Conservation (phyloP, 2,797 vertebrate genomes). For the Balearica regulorum region DNA sequence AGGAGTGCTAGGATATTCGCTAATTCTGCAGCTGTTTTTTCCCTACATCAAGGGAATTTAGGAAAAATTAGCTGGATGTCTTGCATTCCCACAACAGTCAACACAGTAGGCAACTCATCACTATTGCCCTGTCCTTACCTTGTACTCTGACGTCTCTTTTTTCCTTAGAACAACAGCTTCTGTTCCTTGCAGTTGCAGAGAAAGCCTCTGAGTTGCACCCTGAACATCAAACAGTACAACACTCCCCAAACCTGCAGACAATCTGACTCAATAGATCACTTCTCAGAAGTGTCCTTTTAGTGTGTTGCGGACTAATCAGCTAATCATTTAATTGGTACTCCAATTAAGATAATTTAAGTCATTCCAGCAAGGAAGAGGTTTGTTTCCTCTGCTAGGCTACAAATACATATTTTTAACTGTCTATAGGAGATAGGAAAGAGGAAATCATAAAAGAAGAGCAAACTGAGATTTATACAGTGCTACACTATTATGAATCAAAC, state of each 20-base stretch:
- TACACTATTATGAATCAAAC: neutral
- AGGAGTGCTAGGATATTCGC: neutral
- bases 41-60: neutral
- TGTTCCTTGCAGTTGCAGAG: neutral
- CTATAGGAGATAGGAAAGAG: neutral
- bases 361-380: neutral
- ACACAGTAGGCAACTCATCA: neutral
- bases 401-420: neutral
- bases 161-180: neutral
- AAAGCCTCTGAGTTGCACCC: neutral
- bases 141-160: neutral
- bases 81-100: neutral
- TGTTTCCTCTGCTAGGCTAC: neutral
- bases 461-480: neutral
- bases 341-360: constrained; percentile 1
- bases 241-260: neutral
- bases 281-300: neutral
- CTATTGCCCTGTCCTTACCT: neutral
- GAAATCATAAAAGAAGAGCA: neutral
- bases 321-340: constrained; percentile 13
- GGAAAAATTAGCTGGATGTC: neutral
- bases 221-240: neutral
- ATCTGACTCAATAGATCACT: neutral
- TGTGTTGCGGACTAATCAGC: neutral
- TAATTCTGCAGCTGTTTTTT: neutral